These are phyloP conservation scores for Bubo blakistoni DNA, from an alignment of 2,113 vertebrate genomes.

Conservation along the genomic window DNA sequence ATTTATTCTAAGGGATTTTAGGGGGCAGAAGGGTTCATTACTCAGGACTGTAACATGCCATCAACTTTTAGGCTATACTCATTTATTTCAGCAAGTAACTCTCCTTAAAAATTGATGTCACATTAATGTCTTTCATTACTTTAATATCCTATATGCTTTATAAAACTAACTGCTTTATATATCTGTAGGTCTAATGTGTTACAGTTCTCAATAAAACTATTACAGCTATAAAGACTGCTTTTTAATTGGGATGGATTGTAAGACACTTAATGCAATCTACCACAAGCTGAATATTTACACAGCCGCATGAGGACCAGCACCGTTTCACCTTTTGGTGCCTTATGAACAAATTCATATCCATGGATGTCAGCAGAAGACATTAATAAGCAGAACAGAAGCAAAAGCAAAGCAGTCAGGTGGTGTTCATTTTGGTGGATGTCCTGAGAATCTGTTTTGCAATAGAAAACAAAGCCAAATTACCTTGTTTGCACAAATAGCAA, in stretches of 20 bases:
- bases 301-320: not conserved
- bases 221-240: constrained; percentile 41
- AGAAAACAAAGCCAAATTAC: not conserved
- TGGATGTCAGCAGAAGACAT: not conserved
- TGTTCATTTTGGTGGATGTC: not conserved
- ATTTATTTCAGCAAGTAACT: constrained; percentile 58
- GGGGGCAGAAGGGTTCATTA: constrained; percentile 42
- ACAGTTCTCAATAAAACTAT: constrained; percentile 54
- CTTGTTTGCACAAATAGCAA: not conserved
- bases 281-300: constrained; percentile 27
- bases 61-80: constrained; percentile 40
- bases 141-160: constrained; percentile 57
- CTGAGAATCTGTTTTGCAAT: not conserved
- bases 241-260: constrained; percentile 36
- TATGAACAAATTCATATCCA: rapidly evolving
- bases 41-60: constrained; percentile 27
- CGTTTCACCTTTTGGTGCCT: not conserved
- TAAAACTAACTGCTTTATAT: constrained; percentile 54
- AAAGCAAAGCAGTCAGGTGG: not conserved
- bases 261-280: not conserved
- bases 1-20: constrained; percentile 31
- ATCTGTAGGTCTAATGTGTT: constrained; percentile 35
- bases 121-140: constrained; percentile 49
- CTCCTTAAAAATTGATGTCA: constrained; percentile 55
- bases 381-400: not conserved